Conservation (phyloP, 2,797 vertebrate species). For the Lophotriccus pileatus region DNA sequence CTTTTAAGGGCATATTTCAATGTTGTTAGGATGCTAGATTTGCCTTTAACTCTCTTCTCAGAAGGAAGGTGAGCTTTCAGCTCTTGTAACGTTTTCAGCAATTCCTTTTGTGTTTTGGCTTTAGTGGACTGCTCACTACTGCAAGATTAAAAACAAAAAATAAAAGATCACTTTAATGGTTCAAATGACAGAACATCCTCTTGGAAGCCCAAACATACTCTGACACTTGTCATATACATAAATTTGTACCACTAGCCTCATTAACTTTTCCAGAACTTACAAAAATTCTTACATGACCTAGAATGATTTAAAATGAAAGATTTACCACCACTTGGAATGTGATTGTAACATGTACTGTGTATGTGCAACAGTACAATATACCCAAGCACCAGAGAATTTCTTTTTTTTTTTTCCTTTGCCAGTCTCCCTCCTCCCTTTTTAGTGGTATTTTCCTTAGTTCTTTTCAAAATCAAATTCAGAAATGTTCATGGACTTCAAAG, state of each 20-base stretch:
- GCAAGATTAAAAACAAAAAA: constrained; percentile 43
- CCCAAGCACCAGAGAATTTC: background rate
- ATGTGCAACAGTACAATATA: background rate
- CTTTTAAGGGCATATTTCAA: constrained; percentile 92
- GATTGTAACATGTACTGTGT: background rate
- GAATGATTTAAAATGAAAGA: background rate
- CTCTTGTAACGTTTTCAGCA: constrained; percentile 88
- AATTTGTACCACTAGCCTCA: background rate
- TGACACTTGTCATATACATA: background rate
- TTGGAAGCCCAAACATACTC: background rate
- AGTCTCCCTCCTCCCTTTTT: background rate
- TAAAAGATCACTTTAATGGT: background rate
- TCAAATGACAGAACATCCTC: background rate
- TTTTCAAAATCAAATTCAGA: constrained; percentile 39
- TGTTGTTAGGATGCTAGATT: constrained; percentile 84
- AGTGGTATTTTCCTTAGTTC: constrained; percentile 12
- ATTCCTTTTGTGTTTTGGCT: constrained; percentile 89
- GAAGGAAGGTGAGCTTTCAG: constrained; percentile 88
- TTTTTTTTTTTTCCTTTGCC: background rate
- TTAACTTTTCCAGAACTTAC: background rate
- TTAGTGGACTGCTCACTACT: constrained; percentile 91
- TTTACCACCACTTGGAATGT: background rate
- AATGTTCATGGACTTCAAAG: constrained; percentile 43
- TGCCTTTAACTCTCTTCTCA: constrained; percentile 87
- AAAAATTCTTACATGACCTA: background rate